Percentiles rank a stretch among this genome's conserved stretches.
phyloP scores from a whole-genome alignment of 2,888 invertebrate genomes.

The Synanthedon tipuliformis region DNA sequence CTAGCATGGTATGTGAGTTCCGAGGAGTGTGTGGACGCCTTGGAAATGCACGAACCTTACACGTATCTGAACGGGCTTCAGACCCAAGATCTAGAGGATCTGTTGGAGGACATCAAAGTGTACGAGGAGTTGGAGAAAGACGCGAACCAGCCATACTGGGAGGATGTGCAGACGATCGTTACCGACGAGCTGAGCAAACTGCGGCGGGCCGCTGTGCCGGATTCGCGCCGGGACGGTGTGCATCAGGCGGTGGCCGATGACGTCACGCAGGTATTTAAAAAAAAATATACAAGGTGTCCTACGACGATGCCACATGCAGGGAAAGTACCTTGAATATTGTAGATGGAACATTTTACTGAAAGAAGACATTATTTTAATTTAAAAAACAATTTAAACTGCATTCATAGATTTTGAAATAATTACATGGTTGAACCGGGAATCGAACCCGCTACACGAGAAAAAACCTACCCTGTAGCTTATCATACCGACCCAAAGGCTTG shows the following conservation, averaged over 20 bases:
- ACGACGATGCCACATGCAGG: too few species aligned
- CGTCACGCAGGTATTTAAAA: slow-evolving; percentile 76
- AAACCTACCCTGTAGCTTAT: too few species aligned
- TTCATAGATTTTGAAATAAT: too few species aligned
- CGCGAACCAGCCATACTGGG: slow-evolving; percentile 92
- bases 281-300: too few species aligned
- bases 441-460: too few species aligned
- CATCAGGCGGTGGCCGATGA: slow-evolving; percentile 92
- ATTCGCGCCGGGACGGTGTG: slow-evolving; percentile 79
- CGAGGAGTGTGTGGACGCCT: slow-evolving; percentile 86
- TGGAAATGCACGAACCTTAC: slow-evolving; percentile 99
- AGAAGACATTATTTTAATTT: too few species aligned
- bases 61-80: slow-evolving; percentile 92
- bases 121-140: slow-evolving; percentile 93
- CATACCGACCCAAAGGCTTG: too few species aligned
- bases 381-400: too few species aligned
- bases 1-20: slow-evolving; percentile 95
- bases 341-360: too few species aligned
- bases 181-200: slow-evolving; percentile 92
- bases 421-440: too few species aligned
- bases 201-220: slow-evolving; percentile 77
- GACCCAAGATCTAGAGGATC: slow-evolving; percentile 91
- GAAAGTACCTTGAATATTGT: too few species aligned
- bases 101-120: slow-evolving; percentile 94
- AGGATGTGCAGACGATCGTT: slow-evolving; percentile 94